Evolutionary conservation across 2,797 vertebrate species (phyloP).

Genomic region (Spinibarbus caldwelli): DNA sequence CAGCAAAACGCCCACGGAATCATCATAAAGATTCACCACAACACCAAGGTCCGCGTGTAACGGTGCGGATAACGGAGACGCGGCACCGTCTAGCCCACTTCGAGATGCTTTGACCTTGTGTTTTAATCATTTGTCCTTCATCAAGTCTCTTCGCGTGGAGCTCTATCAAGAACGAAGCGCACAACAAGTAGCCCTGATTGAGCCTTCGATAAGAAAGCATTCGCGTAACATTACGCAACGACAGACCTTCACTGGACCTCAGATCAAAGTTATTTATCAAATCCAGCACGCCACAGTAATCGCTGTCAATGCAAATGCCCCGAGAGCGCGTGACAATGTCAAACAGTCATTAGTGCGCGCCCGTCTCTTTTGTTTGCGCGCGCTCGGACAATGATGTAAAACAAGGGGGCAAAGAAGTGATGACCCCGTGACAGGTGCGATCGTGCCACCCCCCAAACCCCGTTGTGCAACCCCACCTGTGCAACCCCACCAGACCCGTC

Average conservation of each 20-base stretch:
- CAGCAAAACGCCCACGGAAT: conserved; percentile 46
- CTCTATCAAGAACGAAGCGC: conserved; percentile 14
- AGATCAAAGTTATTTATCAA: conserved; percentile 26
- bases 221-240: conserved; percentile 42
- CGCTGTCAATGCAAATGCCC: neutral
- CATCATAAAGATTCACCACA: neutral
- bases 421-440: conserved; percentile 54
- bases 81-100: conserved; percentile 63
- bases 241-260: conserved; percentile 21
- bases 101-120: conserved; percentile 78
- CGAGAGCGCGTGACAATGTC: conserved; percentile 51
- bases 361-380: neutral
- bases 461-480: neutral
- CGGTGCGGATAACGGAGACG: conserved; percentile 37
- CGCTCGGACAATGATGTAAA: conserved; percentile 25
- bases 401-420: conserved; percentile 49
- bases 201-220: conserved; percentile 13
- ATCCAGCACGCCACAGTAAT: conserved; percentile 6
- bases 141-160: conserved; percentile 59
- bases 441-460: neutral
- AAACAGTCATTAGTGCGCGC: conserved; percentile 38
- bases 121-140: conserved; percentile 64
- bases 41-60: conserved; percentile 2
- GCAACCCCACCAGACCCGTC: conserved; percentile 6
- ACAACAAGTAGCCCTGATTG: conserved; percentile 62